Conservation (phyloP, 2,113 vertebrate genomes). For the Cygnus atratus region DNA sequence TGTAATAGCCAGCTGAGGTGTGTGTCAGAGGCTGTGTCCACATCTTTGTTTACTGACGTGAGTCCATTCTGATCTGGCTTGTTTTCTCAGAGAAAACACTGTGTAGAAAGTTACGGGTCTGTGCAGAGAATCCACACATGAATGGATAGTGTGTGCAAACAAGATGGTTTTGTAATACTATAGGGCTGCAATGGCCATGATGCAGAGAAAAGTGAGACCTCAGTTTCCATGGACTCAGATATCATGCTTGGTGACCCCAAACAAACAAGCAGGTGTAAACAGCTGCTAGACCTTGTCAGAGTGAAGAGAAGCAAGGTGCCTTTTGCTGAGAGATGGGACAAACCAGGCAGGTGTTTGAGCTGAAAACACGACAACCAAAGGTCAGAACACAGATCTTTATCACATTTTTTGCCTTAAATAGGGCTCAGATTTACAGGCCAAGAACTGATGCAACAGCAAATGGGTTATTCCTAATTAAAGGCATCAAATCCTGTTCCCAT, state of each 20-base stretch:
- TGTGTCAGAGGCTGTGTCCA: background rate
- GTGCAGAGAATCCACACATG: background rate
- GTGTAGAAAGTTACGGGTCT: background rate
- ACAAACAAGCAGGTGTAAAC: background rate
- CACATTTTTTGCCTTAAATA: background rate
- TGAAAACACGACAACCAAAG: background rate
- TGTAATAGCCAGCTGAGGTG: background rate
- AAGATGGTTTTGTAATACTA: background rate
- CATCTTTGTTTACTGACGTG: background rate
- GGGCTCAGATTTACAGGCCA: background rate
- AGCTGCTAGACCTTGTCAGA: constrained; percentile 27
- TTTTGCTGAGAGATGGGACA: background rate
- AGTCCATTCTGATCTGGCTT: background rate
- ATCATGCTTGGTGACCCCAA: background rate
- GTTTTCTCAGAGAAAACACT: background rate
- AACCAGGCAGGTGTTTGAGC: background rate
- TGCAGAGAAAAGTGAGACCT: constrained; percentile 6
- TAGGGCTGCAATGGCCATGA: background rate
- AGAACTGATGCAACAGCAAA: background rate
- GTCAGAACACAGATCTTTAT: background rate
- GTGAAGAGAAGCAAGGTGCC: background rate
- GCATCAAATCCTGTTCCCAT: background rate
- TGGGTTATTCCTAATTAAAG: background rate
- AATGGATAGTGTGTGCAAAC: background rate
- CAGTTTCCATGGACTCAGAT: background rate